Evolutionary conservation across 2,113 vertebrate genomes (phyloP).

Genomic region (Gulo gulo): DNA sequence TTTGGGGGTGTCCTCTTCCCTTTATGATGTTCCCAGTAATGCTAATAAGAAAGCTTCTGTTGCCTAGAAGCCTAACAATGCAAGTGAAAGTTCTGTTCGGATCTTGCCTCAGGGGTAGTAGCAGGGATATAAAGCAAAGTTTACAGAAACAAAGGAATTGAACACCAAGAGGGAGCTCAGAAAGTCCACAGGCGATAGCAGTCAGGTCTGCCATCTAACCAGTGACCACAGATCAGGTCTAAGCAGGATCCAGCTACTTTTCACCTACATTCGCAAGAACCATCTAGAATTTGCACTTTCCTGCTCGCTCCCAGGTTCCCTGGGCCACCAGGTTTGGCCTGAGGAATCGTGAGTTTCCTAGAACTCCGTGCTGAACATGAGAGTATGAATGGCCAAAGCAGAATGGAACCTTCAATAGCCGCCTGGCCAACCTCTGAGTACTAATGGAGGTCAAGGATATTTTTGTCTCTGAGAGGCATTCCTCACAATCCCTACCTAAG

Average conservation of each 20-base stretch:
- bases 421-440: background rate
- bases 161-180: background rate
- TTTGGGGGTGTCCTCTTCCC: background rate
- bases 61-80: background rate
- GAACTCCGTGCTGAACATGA: background rate
- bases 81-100: background rate
- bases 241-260: background rate
- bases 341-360: background rate
- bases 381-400: background rate
- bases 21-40: background rate
- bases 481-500: background rate
- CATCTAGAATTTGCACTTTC: background rate
- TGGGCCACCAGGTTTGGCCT: background rate
- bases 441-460: background rate
- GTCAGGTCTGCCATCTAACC: background rate
- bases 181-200: background rate
- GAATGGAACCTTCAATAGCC: background rate
- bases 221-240: background rate
- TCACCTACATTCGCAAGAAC: background rate
- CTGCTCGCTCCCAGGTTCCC: background rate
- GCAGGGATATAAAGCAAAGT: background rate
- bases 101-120: background rate
- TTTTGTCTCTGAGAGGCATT: background rate
- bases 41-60: background rate
- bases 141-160: background rate